Conservation (phyloP, 2,113 vertebrate genomes). For the Scolopax mira region DNA sequence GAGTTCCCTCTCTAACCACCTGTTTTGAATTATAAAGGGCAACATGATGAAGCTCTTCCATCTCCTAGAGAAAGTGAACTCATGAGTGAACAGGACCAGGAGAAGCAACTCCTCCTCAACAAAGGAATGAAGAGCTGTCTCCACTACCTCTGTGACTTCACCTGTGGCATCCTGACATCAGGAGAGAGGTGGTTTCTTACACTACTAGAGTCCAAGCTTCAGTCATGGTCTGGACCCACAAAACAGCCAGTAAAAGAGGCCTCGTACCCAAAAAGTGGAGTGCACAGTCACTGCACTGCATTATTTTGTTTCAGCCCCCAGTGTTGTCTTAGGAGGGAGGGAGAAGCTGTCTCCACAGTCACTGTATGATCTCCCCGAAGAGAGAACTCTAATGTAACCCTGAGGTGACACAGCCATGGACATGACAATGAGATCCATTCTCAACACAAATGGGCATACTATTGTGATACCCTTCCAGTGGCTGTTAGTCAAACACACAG, state of each 20-base stretch:
- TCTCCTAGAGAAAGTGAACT: not conserved
- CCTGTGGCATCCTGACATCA: not conserved
- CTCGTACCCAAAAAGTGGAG: not conserved
- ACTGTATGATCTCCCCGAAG: not conserved
- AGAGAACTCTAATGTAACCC: not conserved
- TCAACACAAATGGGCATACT: fast-evolving
- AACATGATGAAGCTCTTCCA: not conserved
- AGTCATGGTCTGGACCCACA: fast-evolving
- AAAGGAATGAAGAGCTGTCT: not conserved
- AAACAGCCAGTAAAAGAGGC: not conserved
- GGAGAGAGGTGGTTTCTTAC: not conserved
- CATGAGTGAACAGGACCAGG: not conserved
- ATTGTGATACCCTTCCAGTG: not conserved
- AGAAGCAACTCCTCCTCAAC: not conserved
- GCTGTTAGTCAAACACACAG: not conserved
- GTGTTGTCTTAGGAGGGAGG: not conserved
- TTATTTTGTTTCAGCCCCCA: not conserved
- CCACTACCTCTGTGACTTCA: not conserved
- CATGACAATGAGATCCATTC: not conserved
- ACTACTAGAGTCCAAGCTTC: not conserved
- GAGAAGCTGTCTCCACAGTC: not conserved
- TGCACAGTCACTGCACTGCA: not conserved
- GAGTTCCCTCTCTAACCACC: not conserved
- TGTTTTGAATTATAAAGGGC: not conserved
- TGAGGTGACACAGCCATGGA: not conserved